phyloP scores from a whole-genome alignment of 2,888 invertebrate species.

The Spilosoma lubricipeda region DNA sequence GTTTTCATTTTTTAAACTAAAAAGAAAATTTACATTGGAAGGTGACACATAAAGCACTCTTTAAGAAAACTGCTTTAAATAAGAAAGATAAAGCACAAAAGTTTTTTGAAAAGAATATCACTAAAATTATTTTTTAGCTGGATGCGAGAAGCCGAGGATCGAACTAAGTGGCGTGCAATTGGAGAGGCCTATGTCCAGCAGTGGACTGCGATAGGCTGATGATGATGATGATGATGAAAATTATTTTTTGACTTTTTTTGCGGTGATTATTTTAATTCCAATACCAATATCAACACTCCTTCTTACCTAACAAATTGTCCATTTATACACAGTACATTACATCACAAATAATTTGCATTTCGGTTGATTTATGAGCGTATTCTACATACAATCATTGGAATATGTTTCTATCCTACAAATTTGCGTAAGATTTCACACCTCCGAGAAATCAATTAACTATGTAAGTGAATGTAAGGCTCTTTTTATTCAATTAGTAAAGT shows the following conservation, averaged over 20 bases:
- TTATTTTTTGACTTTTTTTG: too few species aligned
- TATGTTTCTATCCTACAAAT: conserved; percentile 2
- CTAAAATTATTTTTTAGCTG: too few species aligned
- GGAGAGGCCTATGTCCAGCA: too few species aligned
- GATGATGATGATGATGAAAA: too few species aligned
- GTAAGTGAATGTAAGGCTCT: conserved; percentile 11
- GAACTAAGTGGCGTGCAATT: too few species aligned
- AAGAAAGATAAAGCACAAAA: too few species aligned
- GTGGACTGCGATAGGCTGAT: too few species aligned
- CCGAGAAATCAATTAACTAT: conserved; percentile 16
- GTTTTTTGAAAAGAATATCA: too few species aligned
- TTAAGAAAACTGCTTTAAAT: too few species aligned
- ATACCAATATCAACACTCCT: background rate
- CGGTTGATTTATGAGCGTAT: background rate
- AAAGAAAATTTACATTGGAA: too few species aligned
- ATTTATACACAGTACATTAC: background rate
- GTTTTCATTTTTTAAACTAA: background rate
- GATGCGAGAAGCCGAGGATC: too few species aligned
- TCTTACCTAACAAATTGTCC: background rate
- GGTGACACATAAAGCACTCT: too few species aligned
- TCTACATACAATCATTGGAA: background rate
- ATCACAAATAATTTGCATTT: background rate
- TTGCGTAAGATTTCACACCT: conserved; percentile 19
- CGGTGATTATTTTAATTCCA: background rate
- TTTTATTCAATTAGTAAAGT: conserved; percentile 14